Percentiles rank a stretch among this genome's conserved stretches.
These are phyloP conservation scores for Melikaiella ostensackeni DNA, from an alignment of 2,888 invertebrate genomes.

Conservation along the genomic window DNA sequence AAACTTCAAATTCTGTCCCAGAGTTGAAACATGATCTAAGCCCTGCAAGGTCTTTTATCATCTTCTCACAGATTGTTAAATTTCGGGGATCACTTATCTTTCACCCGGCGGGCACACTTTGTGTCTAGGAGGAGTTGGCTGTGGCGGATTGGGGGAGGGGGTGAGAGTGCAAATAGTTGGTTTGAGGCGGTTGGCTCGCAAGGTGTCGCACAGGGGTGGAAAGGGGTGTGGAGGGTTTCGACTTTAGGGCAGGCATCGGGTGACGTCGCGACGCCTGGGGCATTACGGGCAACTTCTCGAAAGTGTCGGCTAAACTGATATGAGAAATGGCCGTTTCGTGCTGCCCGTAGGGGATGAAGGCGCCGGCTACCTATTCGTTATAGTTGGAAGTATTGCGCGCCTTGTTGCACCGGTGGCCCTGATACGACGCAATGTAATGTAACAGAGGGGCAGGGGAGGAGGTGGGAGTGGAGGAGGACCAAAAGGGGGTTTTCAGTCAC, in stretches of 20 bases:
- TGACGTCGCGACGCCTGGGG: slow-evolving; percentile 72
- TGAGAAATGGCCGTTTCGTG: slow-evolving; percentile 76
- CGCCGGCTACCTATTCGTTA: slow-evolving; percentile 71
- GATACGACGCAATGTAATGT: slow-evolving; percentile 54
- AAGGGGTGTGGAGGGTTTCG: slow-evolving; percentile 49
- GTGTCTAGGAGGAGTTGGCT: slow-evolving; percentile 53
- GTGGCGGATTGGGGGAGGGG: too few species aligned
- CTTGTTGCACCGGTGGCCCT: slow-evolving; percentile 51
- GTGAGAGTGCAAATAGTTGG: slow-evolving; percentile 39
- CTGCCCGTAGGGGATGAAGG: slow-evolving; percentile 73
- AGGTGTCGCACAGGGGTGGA: not conserved
- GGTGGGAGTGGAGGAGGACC: not conserved
- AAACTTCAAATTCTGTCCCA: too few species aligned
- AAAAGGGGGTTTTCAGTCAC: not conserved
- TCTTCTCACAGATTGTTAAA: slow-evolving; percentile 60
- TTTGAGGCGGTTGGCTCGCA: not conserved
- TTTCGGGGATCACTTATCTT: slow-evolving; percentile 74
- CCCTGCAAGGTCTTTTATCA: slow-evolving; percentile 50
- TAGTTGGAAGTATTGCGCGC: slow-evolving; percentile 67
- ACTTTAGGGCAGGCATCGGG: slow-evolving; percentile 62
- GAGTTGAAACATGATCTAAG: not conserved
- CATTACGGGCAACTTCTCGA: slow-evolving; percentile 73
- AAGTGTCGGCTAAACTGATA: slow-evolving; percentile 77
- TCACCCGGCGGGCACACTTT: slow-evolving; percentile 59
- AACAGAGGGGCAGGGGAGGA: not conserved